These are phyloP conservation scores for Gymnoscelis rufifasciata DNA, from an alignment of 2,888 invertebrate species.

Conservation along the genomic window DNA sequence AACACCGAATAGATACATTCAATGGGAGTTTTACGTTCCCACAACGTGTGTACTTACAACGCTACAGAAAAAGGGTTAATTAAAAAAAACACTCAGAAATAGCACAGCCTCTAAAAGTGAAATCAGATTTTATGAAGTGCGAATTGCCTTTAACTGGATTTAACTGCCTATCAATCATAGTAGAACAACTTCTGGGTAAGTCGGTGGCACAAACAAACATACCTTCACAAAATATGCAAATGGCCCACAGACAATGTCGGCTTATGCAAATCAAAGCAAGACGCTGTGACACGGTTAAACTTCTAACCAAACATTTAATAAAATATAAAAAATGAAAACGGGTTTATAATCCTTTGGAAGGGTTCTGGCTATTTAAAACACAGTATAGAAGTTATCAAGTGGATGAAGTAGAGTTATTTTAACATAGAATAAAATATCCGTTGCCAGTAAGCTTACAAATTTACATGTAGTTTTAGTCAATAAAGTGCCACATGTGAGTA, in stretches of 20 bases:
- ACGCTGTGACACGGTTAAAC: slow-evolving; percentile 66
- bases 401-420: no score
- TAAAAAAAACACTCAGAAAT: background rate
- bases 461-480: no score
- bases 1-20: no score
- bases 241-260: slow-evolving; percentile 37
- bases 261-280: slow-evolving; percentile 54
- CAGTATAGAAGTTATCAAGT: no score
- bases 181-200: slow-evolving; percentile 54
- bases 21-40: no score
- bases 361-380: no score
- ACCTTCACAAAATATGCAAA: slow-evolving; percentile 52
- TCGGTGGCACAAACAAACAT: slow-evolving; percentile 59
- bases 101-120: slow-evolving; percentile 23
- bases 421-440: no score
- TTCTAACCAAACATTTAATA: slow-evolving; percentile 67
- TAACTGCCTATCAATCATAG: slow-evolving; percentile 59
- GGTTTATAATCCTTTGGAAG: background rate
- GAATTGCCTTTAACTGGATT: slow-evolving; percentile 45
- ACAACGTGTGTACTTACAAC: no score
- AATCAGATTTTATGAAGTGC: slow-evolving; percentile 47
- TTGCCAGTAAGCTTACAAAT: no score
- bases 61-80: no score
- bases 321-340: slow-evolving; percentile 9
- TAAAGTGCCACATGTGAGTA: no score